These are phyloP conservation scores for Anadara kagoshimensis DNA, from an alignment of 1,140 invertebrate species.

Conservation along the genomic window DNA sequence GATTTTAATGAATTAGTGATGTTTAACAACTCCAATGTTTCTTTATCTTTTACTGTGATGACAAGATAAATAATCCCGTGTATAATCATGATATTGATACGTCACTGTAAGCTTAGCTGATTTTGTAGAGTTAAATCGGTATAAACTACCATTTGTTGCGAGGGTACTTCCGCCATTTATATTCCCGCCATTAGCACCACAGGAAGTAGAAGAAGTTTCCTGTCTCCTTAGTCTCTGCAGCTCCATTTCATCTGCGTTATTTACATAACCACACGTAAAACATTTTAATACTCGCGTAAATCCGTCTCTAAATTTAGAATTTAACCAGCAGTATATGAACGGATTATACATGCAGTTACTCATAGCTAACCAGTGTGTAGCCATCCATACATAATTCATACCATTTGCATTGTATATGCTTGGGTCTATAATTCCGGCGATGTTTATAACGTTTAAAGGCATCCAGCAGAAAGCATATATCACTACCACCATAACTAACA, in stretches of 20 bases:
- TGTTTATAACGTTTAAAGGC: conserved; percentile 83
- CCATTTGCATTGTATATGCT: conserved; percentile 74
- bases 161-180: no score
- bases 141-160: no score
- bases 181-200: conserved; percentile 9
- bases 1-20: no score
- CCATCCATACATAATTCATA: conserved; percentile 65
- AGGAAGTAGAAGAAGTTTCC: conserved; percentile 42
- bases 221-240: conserved; percentile 42
- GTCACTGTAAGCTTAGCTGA: no score
- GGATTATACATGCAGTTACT: conserved; percentile 94
- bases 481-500: conserved; percentile 91
- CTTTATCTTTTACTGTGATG: no score
- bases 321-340: conserved; percentile 94
- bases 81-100: no score
- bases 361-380: conserved; percentile 89
- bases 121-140: no score
- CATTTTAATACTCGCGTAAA: conserved; percentile 61
- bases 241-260: conserved; percentile 37
- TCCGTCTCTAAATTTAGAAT: conserved; percentile 82
- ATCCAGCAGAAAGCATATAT: conserved; percentile 91
- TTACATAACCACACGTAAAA: conserved; percentile 47
- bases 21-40: no score
- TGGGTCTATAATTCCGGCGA: conserved; percentile 70
- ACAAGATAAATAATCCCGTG: no score